Base-by-base conservation (phyloP, 2,888 invertebrate genomes). In the Hypomecis punctinalis region DNA sequence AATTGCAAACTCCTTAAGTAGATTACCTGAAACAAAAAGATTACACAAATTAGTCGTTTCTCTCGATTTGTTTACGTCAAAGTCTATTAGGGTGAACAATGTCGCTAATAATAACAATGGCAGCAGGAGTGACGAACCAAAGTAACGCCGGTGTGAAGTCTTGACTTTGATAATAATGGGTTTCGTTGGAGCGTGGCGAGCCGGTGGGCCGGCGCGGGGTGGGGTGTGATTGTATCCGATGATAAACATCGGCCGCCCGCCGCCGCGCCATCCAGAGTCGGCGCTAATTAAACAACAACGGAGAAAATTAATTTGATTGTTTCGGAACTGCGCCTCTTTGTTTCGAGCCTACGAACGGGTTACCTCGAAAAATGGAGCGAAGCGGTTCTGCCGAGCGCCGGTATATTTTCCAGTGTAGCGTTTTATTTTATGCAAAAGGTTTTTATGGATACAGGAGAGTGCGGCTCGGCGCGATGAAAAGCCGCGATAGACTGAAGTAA, bases 211-310 rank as follows among this genome's bases (percentile, higher is more conserved):
- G 76, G 77, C 72, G 71, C 61, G 75, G 74, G 68, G 66, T 52
- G 79, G 81, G 82, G 78, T 73, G 84, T 86, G 92, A 91, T 91
- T 91, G 91, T 91, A 91, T 90, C 86, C 86, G 87, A 91, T 91
- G 91, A 92, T 92, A 92, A 91, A 90, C 90, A 91, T 89, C 85
- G 90, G 85, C 88, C 89, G 85, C 87, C 89, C 87, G 86, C 84
- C 65, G 61, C 64, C 86, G 85, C 85, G 88, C 89, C 84, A 89
- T 87, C 91, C 87, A 85, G 86, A 90, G 84, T 89, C 86, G 86
- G 83, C 87, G 88, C 91, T 91, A 92, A 91, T 92, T 92, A 91
- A 92, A 92, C 91, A 91, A 90, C 91, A 91, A 90, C 91, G 90
- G 89, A 86, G 89, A 89, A 91, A 90, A 91, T 91, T 91, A 90